phyloP scores from a whole-genome alignment of 2,888 invertebrate species.

The Himalopsyche anomala region DNA sequence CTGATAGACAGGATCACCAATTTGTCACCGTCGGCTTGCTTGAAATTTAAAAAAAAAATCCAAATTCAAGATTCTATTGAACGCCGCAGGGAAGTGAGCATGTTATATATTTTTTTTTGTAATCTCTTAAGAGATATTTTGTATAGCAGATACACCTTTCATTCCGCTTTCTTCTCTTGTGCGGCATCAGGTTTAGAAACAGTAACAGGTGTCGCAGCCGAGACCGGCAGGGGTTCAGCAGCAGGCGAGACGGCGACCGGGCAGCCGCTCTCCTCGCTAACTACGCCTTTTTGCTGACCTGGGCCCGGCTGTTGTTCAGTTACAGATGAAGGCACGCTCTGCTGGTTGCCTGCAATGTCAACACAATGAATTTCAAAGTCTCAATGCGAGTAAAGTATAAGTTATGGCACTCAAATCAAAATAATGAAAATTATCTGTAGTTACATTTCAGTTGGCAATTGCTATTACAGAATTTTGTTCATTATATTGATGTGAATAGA shows the following conservation, averaged over 20 bases:
- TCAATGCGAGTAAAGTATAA: constrained; percentile 27
- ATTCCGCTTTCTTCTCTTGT: constrained; percentile 54
- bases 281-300: constrained; percentile 58
- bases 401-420: constrained; percentile 30
- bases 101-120: not conserved
- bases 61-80: constrained; percentile 14
- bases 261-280: constrained; percentile 48
- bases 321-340: constrained; percentile 48
- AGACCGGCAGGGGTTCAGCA: constrained; percentile 65
- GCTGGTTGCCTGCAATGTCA: constrained; percentile 57
- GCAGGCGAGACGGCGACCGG: constrained; percentile 66
- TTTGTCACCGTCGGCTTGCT: not conserved
- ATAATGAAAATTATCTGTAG: constrained; percentile 51
- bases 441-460: constrained; percentile 67
- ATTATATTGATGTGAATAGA: constrained; percentile 67
- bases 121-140: not conserved
- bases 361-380: constrained; percentile 8
- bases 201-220: constrained; percentile 41
- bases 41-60: constrained; percentile 13
- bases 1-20: not conserved
- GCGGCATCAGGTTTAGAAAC: constrained; percentile 65
- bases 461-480: constrained; percentile 66
- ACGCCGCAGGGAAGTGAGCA: not conserved
- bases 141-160: not conserved
- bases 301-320: constrained; percentile 58